These are phyloP conservation scores for Entelurus aequoreus DNA, from an alignment of 2,113 vertebrate genomes.

Conservation along the genomic window DNA sequence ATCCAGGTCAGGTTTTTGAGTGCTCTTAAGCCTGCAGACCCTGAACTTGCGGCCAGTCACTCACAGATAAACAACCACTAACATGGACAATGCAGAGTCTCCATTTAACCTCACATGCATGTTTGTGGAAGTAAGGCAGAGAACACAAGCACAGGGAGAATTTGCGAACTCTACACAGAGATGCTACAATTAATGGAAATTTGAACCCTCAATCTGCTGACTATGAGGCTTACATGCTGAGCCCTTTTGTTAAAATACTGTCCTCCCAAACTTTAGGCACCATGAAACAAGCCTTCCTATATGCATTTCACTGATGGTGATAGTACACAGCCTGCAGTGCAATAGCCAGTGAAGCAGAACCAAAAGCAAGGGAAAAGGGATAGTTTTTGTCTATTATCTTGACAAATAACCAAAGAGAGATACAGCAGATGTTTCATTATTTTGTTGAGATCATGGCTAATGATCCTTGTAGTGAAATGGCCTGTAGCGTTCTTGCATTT, in stretches of 20 bases:
- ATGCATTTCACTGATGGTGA: conserved; percentile 3
- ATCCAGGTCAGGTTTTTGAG: no score
- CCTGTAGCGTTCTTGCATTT: background rate
- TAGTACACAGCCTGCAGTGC: background rate
- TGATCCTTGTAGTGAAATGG: background rate
- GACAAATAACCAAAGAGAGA: background rate
- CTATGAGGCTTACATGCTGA: background rate
- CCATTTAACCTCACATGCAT: no score
- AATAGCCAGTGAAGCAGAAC: background rate
- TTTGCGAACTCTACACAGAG: no score
- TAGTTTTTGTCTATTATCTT: conserved; percentile 17
- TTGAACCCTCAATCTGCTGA: no score
- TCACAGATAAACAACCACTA: no score
- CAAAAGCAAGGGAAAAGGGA: conserved; percentile 3
- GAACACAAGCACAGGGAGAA: no score
- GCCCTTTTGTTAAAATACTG: conserved; percentile 1
- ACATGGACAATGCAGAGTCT: no score
- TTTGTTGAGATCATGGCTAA: conserved; percentile 7
- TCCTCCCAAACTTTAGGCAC: conserved; percentile 16
- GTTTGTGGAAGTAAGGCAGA: no score
- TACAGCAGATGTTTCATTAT: conserved; percentile 9
- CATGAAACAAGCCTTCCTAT: conserved; percentile 8
- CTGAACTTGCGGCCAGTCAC: no score
- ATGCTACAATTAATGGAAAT: no score
- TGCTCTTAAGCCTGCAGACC: no score